These are phyloP conservation scores for Danaus chrysippus DNA, from an alignment of 2,888 invertebrate species.

Conservation along the genomic window DNA sequence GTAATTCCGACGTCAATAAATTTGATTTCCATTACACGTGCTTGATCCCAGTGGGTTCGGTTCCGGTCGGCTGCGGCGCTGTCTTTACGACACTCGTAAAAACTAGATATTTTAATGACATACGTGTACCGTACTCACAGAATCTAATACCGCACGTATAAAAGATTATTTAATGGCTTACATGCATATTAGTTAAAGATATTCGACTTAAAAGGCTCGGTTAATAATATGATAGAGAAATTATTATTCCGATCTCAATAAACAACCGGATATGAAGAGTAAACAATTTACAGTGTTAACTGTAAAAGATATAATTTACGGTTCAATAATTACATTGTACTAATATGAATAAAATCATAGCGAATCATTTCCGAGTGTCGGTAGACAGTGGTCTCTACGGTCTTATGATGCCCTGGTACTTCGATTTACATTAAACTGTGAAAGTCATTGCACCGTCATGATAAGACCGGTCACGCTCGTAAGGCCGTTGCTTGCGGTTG, in stretches of 20 bases:
- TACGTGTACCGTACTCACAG: conserved; percentile 15
- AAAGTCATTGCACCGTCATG: conserved; percentile 27
- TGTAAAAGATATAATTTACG: not conserved
- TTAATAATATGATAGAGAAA: too few species aligned
- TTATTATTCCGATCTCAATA: too few species aligned
- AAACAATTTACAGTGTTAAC: too few species aligned
- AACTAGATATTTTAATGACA: conserved; percentile 30
- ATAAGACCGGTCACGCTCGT: conserved; percentile 31
- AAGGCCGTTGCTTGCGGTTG: conserved; percentile 33
- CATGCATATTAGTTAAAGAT: too few species aligned
- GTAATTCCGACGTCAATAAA: conserved; percentile 11
- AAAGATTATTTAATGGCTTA: too few species aligned
- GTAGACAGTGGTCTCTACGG: not conserved
- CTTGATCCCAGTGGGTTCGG: conserved; percentile 32
- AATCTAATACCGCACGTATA: too few species aligned
- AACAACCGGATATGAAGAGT: too few species aligned
- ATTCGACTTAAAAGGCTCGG: not conserved
- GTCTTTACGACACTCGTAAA: conserved; percentile 32
- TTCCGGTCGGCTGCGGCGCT: conserved; percentile 30
- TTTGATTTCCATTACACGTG: conserved; percentile 25
- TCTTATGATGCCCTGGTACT: conserved; percentile 8
- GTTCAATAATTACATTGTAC: not conserved
- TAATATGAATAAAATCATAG: not conserved
- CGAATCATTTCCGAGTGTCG: not conserved
- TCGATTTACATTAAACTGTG: conserved; percentile 8